These are phyloP conservation scores for Malaclemys terrapin DNA, from an alignment of 2,113 vertebrate species.

Conservation along the genomic window DNA sequence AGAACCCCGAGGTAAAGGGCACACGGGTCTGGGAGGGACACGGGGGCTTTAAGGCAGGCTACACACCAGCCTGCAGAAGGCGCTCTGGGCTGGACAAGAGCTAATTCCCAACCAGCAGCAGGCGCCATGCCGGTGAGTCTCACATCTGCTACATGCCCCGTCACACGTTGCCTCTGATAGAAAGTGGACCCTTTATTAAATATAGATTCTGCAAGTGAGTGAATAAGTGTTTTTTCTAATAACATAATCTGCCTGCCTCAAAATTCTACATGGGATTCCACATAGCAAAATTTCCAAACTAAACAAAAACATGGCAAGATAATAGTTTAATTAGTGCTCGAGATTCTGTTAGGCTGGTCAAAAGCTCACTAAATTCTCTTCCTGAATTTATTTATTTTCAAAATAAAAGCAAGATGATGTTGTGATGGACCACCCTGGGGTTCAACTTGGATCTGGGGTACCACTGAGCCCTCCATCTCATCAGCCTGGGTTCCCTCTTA, in stretches of 20 bases:
- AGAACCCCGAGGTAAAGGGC: too few species aligned
- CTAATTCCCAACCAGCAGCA: too few species aligned
- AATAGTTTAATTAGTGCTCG: not conserved
- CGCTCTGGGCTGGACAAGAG: too few species aligned
- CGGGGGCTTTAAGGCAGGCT: too few species aligned
- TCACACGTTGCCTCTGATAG: too few species aligned
- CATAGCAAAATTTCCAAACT: not conserved
- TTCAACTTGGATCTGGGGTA: too few species aligned
- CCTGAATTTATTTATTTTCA: not conserved
- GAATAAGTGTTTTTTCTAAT: not conserved
- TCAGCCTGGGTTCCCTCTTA: too few species aligned
- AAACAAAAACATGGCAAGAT: not conserved
- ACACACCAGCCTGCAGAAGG: too few species aligned
- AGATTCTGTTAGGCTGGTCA: not conserved
- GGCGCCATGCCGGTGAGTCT: too few species aligned
- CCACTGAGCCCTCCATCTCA: too few species aligned
- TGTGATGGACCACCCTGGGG: not conserved
- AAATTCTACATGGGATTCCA: not conserved
- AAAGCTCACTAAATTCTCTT: not conserved
- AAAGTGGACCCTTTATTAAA: conserved; percentile 10
- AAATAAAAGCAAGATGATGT: not conserved
- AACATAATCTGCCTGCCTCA: not conserved
- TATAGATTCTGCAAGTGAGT: not conserved
- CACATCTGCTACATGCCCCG: too few species aligned
- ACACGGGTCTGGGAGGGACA: too few species aligned